phyloP scores from a whole-genome alignment of 2,797 vertebrate species.

The Sebastes umbrosus region DNA sequence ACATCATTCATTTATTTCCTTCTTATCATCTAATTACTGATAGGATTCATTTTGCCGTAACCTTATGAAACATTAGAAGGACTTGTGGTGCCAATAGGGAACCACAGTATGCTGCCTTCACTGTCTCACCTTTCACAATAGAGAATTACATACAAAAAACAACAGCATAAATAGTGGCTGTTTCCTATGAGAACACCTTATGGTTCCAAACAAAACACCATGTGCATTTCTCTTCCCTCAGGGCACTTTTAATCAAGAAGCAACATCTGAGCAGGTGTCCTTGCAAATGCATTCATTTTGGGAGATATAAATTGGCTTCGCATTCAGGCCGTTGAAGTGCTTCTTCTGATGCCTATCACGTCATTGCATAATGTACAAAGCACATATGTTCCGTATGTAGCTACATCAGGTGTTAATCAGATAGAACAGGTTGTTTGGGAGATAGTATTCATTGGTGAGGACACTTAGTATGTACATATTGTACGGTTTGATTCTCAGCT shows the following conservation, averaged over 20 bases:
- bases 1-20: not conserved
- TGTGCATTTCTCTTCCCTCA: constrained; percentile 24
- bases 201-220: constrained; percentile 47
- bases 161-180: constrained; percentile 7
- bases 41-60: constrained; percentile 25
- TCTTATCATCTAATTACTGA: constrained; percentile 9
- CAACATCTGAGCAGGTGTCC: constrained; percentile 42
- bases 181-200: constrained; percentile 46
- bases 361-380: not conserved
- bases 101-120: constrained; percentile 44
- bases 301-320: constrained; percentile 5
- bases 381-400: not conserved
- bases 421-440: not conserved
- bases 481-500: not conserved
- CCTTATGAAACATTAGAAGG: constrained; percentile 51
- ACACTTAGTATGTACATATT: not conserved
- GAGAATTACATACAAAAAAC: constrained; percentile 33
- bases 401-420: not conserved
- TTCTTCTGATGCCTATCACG: not conserved
- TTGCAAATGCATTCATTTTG: constrained; percentile 25
- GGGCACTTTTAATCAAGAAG: constrained; percentile 44
- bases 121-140: constrained; percentile 34
- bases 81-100: constrained; percentile 56
- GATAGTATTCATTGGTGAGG: not conserved
- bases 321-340: not conserved